Conservation (phyloP, 37 sponge, comb jelly and placozoan species). For the Geodia barretti region DNA sequence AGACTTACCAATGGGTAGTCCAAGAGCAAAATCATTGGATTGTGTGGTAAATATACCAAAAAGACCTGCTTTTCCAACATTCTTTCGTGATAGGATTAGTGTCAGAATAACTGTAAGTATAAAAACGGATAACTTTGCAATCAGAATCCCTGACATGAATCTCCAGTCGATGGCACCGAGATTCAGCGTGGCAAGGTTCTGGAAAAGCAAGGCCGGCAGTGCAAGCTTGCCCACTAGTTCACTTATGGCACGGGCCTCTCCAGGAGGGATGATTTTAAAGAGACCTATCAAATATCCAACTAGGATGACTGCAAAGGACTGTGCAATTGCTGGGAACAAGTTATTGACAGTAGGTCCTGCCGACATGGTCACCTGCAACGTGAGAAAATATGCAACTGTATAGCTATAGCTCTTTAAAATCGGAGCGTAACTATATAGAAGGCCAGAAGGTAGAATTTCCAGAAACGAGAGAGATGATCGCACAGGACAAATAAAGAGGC, state of each 20-base stretch:
- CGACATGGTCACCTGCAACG: background rate
- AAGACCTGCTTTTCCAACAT: slow-evolving; percentile 54
- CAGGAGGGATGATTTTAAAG: slow-evolving; percentile 53
- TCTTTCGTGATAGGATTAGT: slow-evolving; percentile 28
- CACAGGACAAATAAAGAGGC: too few species aligned
- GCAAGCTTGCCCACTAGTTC: slow-evolving; percentile 57
- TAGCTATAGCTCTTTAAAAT: too few species aligned
- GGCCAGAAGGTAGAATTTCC: too few species aligned
- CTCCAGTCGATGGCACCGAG: slow-evolving; percentile 56
- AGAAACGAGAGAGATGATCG: too few species aligned
- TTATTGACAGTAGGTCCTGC: slow-evolving; percentile 16
- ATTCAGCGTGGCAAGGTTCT: slow-evolving; percentile 59
- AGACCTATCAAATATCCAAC: slow-evolving; percentile 70
- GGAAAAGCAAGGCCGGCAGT: slow-evolving; percentile 64
- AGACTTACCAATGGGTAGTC: slow-evolving; percentile 67
- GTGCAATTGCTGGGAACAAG: slow-evolving; percentile 70
- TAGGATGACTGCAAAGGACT: slow-evolving; percentile 63
- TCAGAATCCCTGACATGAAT: slow-evolving; percentile 58
- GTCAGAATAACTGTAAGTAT: slow-evolving; percentile 34
- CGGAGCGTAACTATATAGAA: too few species aligned
- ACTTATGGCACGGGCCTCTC: slow-evolving; percentile 51
- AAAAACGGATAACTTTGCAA: slow-evolving; percentile 64
- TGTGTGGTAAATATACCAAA: slow-evolving; percentile 71
- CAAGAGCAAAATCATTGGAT: slow-evolving; percentile 82
- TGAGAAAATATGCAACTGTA: too few species aligned